These are phyloP conservation scores for Aphelinus atriplicis DNA, from an alignment of 1,140 invertebrate species.

Conservation along the genomic window DNA sequence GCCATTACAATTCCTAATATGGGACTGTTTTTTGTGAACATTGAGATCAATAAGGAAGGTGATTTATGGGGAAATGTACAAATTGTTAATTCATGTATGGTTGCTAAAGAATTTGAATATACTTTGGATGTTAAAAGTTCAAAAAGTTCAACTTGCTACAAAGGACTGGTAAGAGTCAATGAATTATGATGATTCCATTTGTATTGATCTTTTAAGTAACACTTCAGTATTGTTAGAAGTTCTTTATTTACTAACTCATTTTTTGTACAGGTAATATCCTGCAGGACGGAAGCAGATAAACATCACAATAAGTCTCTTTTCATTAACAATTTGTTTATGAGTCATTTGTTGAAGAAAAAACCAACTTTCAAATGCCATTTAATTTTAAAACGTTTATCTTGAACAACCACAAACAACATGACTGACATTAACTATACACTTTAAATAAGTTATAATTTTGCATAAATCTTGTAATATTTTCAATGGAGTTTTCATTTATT, in stretches of 20 bases:
- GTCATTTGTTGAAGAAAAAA: conserved; percentile 19
- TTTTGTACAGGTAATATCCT: conserved; percentile 30
- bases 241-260: not conserved
- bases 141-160: conserved; percentile 26
- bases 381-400: too few species aligned
- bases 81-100: conserved; percentile 44
- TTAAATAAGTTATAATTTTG: too few species aligned
- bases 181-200: too few species aligned
- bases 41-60: conserved; percentile 39
- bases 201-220: too few species aligned
- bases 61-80: conserved; percentile 44
- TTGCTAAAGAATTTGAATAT: conserved; percentile 47
- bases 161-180: conserved; percentile 32
- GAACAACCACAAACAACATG: too few species aligned
- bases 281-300: conserved; percentile 1
- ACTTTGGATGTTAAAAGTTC: conserved; percentile 40
- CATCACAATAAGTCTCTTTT: conserved; percentile 35
- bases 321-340: conserved; percentile 20
- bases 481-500: too few species aligned
- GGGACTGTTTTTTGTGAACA: conserved; percentile 54
- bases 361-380: conserved; percentile 13
- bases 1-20: conserved; percentile 48
- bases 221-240: too few species aligned
- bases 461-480: too few species aligned
- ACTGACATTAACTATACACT: too few species aligned